These are phyloP conservation scores for Lithobates sylvaticus DNA, from an alignment of 2,797 vertebrate genomes.

Conservation along the genomic window DNA sequence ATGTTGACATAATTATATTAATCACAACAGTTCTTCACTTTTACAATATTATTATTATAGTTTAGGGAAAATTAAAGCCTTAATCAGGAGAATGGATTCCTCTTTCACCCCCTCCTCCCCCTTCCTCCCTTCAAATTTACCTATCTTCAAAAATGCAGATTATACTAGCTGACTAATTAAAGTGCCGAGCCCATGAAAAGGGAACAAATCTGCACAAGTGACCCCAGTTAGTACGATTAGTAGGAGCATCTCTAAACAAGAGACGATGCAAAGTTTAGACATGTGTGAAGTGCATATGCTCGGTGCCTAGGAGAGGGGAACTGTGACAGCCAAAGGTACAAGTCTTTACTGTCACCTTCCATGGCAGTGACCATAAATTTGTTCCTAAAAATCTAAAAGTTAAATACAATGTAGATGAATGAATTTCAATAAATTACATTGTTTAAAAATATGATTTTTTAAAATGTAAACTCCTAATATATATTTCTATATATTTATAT, in stretches of 20 bases:
- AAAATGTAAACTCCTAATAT: too few relatives aligned
- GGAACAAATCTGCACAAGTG: conserved; percentile 24
- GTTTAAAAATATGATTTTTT: too few relatives aligned
- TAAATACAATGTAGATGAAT: too few relatives aligned
- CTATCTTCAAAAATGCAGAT: conserved; percentile 61
- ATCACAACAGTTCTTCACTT: conserved; percentile 60
- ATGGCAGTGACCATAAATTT: too few relatives aligned
- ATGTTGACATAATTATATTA: conserved; percentile 59
- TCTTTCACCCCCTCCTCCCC: conserved; percentile 12
- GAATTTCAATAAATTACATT: too few relatives aligned
- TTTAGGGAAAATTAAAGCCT: conserved; percentile 59
- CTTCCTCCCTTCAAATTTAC: conserved; percentile 37
- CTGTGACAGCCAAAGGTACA: too few relatives aligned
- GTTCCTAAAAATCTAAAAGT: too few relatives aligned
- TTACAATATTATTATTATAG: conserved; percentile 62
- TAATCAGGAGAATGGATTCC: conserved; percentile 54
- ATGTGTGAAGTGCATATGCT: not conserved
- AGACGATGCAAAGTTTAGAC: not conserved
- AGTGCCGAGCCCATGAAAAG: conserved; percentile 27
- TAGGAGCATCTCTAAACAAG: not conserved
- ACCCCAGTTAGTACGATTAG: conserved; percentile 27
- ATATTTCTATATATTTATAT: too few relatives aligned
- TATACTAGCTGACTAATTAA: conserved; percentile 56
- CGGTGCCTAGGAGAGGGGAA: not conserved
- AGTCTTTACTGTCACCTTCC: too few relatives aligned